These are phyloP conservation scores for Drosophila kepulauana DNA, from an alignment of 1,140 invertebrate genomes.

Conservation along the genomic window DNA sequence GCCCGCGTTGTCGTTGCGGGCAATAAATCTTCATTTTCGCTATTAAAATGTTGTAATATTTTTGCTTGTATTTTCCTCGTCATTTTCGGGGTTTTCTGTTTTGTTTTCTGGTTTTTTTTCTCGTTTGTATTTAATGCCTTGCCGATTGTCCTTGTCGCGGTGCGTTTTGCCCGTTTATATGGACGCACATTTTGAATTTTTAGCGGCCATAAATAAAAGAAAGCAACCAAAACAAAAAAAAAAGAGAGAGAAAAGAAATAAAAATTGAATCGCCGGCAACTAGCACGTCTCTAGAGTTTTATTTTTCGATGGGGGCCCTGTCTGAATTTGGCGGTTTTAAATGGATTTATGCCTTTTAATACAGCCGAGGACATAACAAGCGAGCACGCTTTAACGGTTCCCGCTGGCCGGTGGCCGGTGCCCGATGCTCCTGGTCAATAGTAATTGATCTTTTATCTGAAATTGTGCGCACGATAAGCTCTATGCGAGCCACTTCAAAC, in stretches of 20 bases:
- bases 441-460: slow-evolving; percentile 67
- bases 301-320: slow-evolving; percentile 29
- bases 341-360: slow-evolving; percentile 61
- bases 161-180: slow-evolving; percentile 28
- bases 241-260: slow-evolving; percentile 41
- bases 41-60: slow-evolving; percentile 83
- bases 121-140: slow-evolving; percentile 59
- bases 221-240: slow-evolving; percentile 2
- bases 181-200: slow-evolving; percentile 60
- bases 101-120: not conserved
- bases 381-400: slow-evolving; percentile 16
- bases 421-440: slow-evolving; percentile 3
- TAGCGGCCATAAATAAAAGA: slow-evolving; percentile 65
- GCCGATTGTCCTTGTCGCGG: slow-evolving; percentile 63
- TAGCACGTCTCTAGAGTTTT: slow-evolving; percentile 36
- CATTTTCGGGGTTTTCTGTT: not conserved
- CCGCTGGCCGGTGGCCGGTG: not conserved
- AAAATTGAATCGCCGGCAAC: slow-evolving; percentile 65
- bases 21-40: slow-evolving; percentile 82
- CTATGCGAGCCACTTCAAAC: slow-evolving; percentile 23
- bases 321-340: slow-evolving; percentile 65
- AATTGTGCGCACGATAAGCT: slow-evolving; percentile 50
- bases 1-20: slow-evolving; percentile 55
- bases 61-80: slow-evolving; percentile 36
- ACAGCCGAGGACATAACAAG: slow-evolving; percentile 10